Base-by-base conservation (phyloP, 2,797 vertebrate genomes). In the Enteromius radiatus region DNA sequence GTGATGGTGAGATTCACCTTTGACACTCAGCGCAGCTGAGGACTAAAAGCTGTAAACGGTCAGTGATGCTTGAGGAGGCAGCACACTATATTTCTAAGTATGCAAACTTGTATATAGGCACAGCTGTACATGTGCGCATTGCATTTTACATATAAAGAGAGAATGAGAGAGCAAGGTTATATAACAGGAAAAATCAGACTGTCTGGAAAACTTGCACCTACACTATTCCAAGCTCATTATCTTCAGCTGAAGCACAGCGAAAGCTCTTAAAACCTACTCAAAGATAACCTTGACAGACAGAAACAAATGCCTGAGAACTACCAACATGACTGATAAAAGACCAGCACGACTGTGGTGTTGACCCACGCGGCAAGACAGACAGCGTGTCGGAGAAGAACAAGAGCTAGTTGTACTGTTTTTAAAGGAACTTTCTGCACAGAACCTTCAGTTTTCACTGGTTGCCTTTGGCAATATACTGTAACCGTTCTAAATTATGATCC, bases 221-320 rank as follows among this genome's bases (percentile, higher is more conserved):
- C 43, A 82, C 31, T 65, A 38, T 9, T 33, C 23, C 19, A 65
- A 65, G 59, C 59, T 82, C 31, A 82, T 82, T 82, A 74, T 75
- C 41, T 49, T 31, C 80, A 38, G 56, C 23, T 49, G 10, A 63
- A 64, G 70, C 61, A 28, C 31, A 19, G 43, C 31, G 15, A 75
- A 31, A 67, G 54, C 70, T 75, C 59, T 81, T 31, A 28, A 82
- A 82, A 75, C 43, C 45, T 52, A 52, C 59, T 65, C 33, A 77
- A 31, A 59, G 74, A 83, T 83, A 36, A 76, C 71, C 80, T 67
- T 82, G 80, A 56, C n/a, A 82, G 71, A 64, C 63, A 68, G 59
- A 76, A 63, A 76, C 64, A 23, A 28, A 59, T 59, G 52, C 75
- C 73, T 8, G 15, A n/a, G 49, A 77, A 41, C 81, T 45, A 59